phyloP scores from a whole-genome alignment of 1,140 invertebrate genomes.

The Acromyrmex echinatior region DNA sequence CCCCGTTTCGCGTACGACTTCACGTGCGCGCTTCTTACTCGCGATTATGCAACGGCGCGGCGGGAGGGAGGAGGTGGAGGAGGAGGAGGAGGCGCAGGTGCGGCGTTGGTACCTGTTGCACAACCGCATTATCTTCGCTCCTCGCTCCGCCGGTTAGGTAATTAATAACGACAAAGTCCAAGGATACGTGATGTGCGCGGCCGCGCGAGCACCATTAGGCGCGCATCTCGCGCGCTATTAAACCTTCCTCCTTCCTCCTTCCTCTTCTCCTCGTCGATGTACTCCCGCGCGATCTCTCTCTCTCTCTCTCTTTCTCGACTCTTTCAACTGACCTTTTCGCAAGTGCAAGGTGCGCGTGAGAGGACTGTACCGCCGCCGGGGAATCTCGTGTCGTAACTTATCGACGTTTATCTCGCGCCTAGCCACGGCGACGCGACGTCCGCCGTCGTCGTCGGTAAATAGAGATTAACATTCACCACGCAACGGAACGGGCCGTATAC shows the following conservation, averaged over 20 bases:
- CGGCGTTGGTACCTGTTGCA: slow-evolving; percentile 84
- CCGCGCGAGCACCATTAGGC: slow-evolving; percentile 59
- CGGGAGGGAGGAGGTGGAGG: slow-evolving; percentile 37
- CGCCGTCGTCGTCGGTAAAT: slow-evolving; percentile 53
- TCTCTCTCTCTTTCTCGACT: background rate
- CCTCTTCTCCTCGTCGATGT: background rate
- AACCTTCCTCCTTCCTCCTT: background rate
- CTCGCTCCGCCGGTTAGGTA: slow-evolving; percentile 85
- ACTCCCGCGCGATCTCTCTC: background rate
- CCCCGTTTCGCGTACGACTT: slow-evolving; percentile 68
- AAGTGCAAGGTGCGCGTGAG: slow-evolving; percentile 60
- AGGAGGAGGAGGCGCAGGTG: slow-evolving; percentile 67
- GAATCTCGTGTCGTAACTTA: slow-evolving; percentile 62
- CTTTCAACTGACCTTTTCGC: slow-evolving; percentile 61
- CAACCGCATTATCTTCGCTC: slow-evolving; percentile 85
- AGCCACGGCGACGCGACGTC: slow-evolving; percentile 36
- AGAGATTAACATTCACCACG: slow-evolving; percentile 61
- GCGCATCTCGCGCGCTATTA: slow-evolving; percentile 58
- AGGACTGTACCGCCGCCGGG: slow-evolving; percentile 20
- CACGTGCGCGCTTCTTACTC: slow-evolving; percentile 71
- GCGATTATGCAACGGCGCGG: slow-evolving; percentile 82
- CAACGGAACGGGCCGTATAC: slow-evolving; percentile 29
- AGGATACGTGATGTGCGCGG: slow-evolving; percentile 80
- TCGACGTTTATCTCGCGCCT: slow-evolving; percentile 62
- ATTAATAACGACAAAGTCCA: slow-evolving; percentile 86